A percentile compares a stretch with the other conserved stretches of the same genome.
phyloP scores from a whole-genome alignment of 2,113 vertebrate genomes.

The Prolemur simus region DNA sequence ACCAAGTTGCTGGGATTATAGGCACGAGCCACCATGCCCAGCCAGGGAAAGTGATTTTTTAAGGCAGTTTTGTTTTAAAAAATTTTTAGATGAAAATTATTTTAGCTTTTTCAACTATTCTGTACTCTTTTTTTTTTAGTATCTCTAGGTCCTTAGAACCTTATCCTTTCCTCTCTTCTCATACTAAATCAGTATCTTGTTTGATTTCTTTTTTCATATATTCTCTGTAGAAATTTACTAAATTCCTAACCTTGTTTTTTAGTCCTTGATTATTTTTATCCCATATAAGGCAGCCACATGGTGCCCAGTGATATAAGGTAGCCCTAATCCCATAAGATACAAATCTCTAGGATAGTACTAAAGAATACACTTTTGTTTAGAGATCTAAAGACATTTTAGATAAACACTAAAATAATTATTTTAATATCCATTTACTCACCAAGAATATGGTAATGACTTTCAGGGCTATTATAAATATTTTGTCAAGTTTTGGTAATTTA shows the following conservation, averaged over 20 bases:
- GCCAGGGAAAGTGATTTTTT: slow-evolving; percentile 18
- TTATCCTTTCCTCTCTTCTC: not conserved
- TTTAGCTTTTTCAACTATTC: not conserved
- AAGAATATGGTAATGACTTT: not conserved
- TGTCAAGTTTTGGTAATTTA: slow-evolving; percentile 29
- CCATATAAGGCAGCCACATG: not conserved
- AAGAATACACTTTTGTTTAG: not conserved
- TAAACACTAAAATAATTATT: slow-evolving; percentile 19
- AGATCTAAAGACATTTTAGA: not conserved
- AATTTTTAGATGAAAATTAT: slow-evolving; percentile 3
- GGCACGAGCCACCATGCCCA: too few species aligned
- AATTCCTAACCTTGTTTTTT: slow-evolving; percentile 24
- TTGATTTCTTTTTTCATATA: slow-evolving; percentile 18
- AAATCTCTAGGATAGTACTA: not conserved
- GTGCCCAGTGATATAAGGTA: not conserved
- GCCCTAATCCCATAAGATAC: not conserved
- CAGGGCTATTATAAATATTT: slow-evolving; percentile 18
- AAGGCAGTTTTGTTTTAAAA: slow-evolving; percentile 15
- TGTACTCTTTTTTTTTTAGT: not conserved
- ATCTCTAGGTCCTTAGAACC: not conserved
- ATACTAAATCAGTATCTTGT: not conserved
- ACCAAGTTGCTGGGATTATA: too few species aligned
- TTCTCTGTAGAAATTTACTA: not conserved
- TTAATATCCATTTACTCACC: slow-evolving; percentile 19
- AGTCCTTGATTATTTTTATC: not conserved